Evolutionary conservation across 2,888 invertebrate genomes (phyloP), one percentile per base, ranked within the genome.

Genomic region (Sarcophaga caerulescens): DNA sequence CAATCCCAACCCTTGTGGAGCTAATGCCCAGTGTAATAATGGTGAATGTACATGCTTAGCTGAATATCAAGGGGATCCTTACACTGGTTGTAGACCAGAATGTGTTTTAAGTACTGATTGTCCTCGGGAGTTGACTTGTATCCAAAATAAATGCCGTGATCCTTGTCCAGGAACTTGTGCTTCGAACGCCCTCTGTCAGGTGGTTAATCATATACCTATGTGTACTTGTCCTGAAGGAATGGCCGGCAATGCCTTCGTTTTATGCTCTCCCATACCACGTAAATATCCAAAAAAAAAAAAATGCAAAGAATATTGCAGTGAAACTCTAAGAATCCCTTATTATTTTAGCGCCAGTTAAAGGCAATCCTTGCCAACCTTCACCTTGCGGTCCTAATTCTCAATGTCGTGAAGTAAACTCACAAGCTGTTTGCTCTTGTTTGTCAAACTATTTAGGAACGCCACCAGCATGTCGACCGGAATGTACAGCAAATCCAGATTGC

Each of bases 121-220:
- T 92, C 93, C 95, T 35, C 94, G 94, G 89, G 94, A 95, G 90
- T 95, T 94, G 90, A 95, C 97, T 85, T 97, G 97, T 90, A 93
- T 95, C 1, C 94, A 94, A 89, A 96, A 95, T 90, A 96, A 97
- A 93, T 97, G 97, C 90, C 91, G 94, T 71, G 96, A 97, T 91
- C 97, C 97, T 70, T 97, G 97, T 89, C 95, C 96, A 11, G 96
- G 96, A 85, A 96, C 96, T 25, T 97, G 97, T 91, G 97, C 97
- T 0, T 92, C 93, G 74, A 96, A 96, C 90, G 97, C 97, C 1
- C 91, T 95, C 73, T 97, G 97, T 90, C 94, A 95, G 89, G 96
- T 96, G 4, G 94, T 96, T 45, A 97, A 97, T 91, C 97, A 97
- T 89, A 94, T 96, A 80, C 96, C 96, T 1, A 96, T 96, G 94